phyloP scores from a whole-genome alignment of 2,113 vertebrate species.

The Hyperoodon ampullatus region DNA sequence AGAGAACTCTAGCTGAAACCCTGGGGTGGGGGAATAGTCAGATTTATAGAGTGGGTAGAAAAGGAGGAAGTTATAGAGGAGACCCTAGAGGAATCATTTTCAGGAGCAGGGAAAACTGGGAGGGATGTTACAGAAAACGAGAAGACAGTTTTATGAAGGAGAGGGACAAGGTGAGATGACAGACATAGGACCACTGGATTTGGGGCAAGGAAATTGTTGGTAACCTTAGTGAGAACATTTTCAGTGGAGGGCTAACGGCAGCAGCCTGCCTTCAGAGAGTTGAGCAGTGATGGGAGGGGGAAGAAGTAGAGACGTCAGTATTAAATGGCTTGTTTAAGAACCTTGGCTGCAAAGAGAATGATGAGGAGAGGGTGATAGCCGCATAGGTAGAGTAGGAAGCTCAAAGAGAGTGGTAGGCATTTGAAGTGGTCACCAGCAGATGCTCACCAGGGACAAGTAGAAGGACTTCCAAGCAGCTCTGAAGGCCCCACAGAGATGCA shows the following conservation, averaged over 20 bases:
- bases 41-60: not conserved
- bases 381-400: not conserved
- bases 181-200: not conserved
- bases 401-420: not conserved
- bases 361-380: not conserved
- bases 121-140: not conserved
- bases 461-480: not conserved
- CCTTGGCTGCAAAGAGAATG: slow-evolving; percentile 12
- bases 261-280: not conserved
- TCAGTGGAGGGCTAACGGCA: not conserved
- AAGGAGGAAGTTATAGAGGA: slow-evolving; percentile 38
- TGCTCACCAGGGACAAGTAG: not conserved
- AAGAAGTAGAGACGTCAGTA: not conserved
- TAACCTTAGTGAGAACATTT: slow-evolving; percentile 11
- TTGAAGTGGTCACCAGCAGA: not conserved
- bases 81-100: not conserved
- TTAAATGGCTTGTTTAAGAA: slow-evolving; percentile 16
- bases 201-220: not conserved
- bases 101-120: not conserved
- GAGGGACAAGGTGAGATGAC: slow-evolving; percentile 1
- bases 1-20: not conserved
- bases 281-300: not conserved
- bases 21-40: not conserved
- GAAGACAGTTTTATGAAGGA: not conserved
- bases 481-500: not conserved